Evolutionary conservation across 1,140 invertebrate genomes (phyloP).

Genomic region (Macrostomum lignano): DNA sequence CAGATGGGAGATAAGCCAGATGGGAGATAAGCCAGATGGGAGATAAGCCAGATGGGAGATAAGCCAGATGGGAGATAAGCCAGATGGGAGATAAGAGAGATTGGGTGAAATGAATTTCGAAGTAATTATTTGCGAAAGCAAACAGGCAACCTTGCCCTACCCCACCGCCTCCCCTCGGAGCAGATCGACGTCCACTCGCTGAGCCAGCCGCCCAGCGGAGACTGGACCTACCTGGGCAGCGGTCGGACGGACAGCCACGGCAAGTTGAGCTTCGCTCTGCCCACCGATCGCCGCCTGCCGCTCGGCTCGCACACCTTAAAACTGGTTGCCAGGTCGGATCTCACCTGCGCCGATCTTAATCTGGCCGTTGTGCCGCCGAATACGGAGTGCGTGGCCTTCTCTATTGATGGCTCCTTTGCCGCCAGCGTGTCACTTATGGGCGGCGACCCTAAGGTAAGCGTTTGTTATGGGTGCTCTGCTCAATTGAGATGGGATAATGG

Average conservation of each 20-base stretch:
- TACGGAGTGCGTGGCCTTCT: conserved; percentile 87
- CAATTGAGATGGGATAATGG: no score
- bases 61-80: no score
- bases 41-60: no score
- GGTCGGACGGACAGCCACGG: conserved; percentile 83
- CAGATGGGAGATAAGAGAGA: no score
- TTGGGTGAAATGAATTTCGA: no score
- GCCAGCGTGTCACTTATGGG: conserved; percentile 91
- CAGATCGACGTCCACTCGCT: not conserved
- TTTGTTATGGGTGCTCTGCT: conserved; percentile 68
- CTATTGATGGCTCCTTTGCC: conserved; percentile 94
- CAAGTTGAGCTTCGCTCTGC: conserved; percentile 51
- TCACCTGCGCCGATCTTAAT: conserved; percentile 71
- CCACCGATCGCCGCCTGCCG: conserved; percentile 49
- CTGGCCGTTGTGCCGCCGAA: conserved; percentile 71
- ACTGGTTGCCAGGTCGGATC: conserved; percentile 59
- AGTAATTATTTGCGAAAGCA: no score
- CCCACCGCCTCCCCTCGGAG: no score
- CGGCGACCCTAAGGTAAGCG: conserved; percentile 50
- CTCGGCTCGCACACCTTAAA: conserved; percentile 86
- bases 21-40: no score
- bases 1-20: no score
- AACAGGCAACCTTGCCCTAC: no score
- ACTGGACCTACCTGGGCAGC: conserved; percentile 55
- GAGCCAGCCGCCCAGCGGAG: not conserved